Evolutionary conservation across 2,113 vertebrate genomes (phyloP).

Genomic region (Platysternon megacephalum): DNA sequence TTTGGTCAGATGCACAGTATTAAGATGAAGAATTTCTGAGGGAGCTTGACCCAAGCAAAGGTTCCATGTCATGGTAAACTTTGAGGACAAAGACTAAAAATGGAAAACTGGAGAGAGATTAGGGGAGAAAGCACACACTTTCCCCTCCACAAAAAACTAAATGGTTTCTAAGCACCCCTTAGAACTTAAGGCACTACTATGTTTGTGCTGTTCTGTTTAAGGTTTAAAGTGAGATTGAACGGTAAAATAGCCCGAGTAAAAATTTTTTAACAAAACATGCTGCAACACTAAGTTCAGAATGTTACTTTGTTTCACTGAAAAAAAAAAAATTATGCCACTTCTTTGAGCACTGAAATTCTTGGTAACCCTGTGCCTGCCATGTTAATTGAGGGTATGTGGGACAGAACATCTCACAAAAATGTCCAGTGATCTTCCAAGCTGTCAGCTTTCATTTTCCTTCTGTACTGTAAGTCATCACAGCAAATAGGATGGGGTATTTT

Average conservation of each 20-base stretch:
- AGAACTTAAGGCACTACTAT: neutral
- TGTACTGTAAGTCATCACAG: neutral
- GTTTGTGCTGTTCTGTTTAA: neutral
- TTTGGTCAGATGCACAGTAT: neutral
- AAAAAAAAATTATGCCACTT: neutral
- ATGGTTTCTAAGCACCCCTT: neutral
- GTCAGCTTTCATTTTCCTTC: neutral
- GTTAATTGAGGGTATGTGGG: neutral
- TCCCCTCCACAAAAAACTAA: neutral
- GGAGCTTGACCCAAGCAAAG: neutral
- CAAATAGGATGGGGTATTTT: neutral
- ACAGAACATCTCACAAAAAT: neutral
- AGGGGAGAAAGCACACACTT: neutral
- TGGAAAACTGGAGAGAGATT: neutral
- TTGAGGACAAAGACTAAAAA: neutral
- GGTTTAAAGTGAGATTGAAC: neutral
- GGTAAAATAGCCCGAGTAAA: neutral
- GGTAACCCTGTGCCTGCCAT: neutral
- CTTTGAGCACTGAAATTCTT: neutral
- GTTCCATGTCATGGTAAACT: neutral
- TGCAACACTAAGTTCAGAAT: neutral
- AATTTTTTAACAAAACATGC: neutral
- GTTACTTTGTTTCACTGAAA: neutral
- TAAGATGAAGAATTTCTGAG: neutral
- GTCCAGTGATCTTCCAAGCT: neutral